Conservation (phyloP, 1,140 invertebrate genomes). For the Zaprionus inermis region DNA sequence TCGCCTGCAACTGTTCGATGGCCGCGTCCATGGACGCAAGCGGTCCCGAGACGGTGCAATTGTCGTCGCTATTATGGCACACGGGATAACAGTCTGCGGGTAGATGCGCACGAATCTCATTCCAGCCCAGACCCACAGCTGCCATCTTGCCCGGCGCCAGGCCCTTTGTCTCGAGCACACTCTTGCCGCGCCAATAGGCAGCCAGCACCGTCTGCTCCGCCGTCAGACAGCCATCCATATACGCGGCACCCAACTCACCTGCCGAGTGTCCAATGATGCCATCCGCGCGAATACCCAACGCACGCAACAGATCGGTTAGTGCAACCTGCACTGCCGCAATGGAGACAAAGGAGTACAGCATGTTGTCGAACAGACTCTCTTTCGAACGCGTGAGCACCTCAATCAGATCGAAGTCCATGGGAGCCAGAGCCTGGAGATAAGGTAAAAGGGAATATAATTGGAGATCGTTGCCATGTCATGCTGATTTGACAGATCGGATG, state of each 20-base stretch:
- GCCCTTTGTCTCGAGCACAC: conserved; percentile 90
- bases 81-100: conserved; percentile 92
- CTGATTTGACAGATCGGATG: too few species aligned
- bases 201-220: conserved; percentile 95
- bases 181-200: conserved; percentile 95
- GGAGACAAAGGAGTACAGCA: conserved; percentile 94
- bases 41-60: conserved; percentile 96
- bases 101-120: conserved; percentile 90
- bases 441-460: background rate
- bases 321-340: conserved; percentile 98
- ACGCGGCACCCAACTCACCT: conserved; percentile 96
- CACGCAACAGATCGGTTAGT: conserved; percentile 92
- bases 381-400: conserved; percentile 91
- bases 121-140: conserved; percentile 94
- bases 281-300: conserved; percentile 92
- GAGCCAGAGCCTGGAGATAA: conserved; percentile 42
- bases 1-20: conserved; percentile 84
- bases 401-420: conserved; percentile 91
- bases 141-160: conserved; percentile 92
- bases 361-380: conserved; percentile 91
- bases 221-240: conserved; percentile 97
- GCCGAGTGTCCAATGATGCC: conserved; percentile 98
- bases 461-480: too few species aligned
- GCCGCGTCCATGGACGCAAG: conserved; percentile 90
- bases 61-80: conserved; percentile 96